Base-by-base conservation (phyloP, 2,797 vertebrate species). In the Thalassophryne amazonica region DNA sequence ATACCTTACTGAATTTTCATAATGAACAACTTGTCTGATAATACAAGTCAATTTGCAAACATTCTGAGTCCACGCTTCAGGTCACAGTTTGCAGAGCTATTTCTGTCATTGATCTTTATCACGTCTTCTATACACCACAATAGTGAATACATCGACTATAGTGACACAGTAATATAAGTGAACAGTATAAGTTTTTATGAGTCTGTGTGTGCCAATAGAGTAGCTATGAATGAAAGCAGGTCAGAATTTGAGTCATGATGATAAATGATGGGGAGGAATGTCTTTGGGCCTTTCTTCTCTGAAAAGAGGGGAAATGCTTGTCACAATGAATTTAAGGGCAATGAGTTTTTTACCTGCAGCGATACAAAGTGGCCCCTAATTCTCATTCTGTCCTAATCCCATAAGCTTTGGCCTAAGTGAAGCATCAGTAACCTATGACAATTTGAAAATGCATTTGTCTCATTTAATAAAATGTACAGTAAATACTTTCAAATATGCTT, bases 271-370 rank as follows among this genome's bases (percentile, higher is more conserved):
- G 76, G 74, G 64, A 56, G 63, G 46, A 46, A 69, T 41, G 60
- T 81, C 75, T 78, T 49, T 60, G 57, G 66, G 76, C 77, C 55
- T 60, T 74, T 73, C 64, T 65, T 70, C 37, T 53, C 47, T 72
- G 67, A 59, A 77, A 77, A 69, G 50, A 53, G 32, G 62, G n/a
- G 15, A 60, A 70, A 53, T 43, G 46, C 73, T 48, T 84, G 81
- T 86, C 83, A 85, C 80, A 78, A 65, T 78, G 52, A 56, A 80
- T 87, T 73, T 60, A 61, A 77, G 77, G 69, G 38, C 49, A 19
- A 45, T 60, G 49, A 25, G 47, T 43, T 50, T 58, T 80, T 71
- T 45, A 80, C 80, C 78, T 63, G 51, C 48, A 75, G 80, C 46
- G n/a, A 53, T 22, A 31, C 36, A 45, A 35, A 35, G 17, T 6